These are phyloP conservation scores for Teleogryllus occipitalis DNA, from an alignment of 1,140 invertebrate species.

Conservation along the genomic window DNA sequence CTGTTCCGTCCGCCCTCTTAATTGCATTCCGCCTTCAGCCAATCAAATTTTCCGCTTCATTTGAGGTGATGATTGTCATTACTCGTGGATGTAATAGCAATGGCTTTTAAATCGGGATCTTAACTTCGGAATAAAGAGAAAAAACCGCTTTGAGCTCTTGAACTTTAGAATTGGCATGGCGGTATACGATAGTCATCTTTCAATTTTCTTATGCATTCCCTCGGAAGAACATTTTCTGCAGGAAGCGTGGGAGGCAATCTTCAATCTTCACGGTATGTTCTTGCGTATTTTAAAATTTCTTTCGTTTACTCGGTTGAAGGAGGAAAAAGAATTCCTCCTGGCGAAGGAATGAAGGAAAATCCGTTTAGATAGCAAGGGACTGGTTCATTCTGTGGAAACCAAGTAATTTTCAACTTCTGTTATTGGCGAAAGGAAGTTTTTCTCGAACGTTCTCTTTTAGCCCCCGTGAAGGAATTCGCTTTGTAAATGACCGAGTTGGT, in stretches of 20 bases:
- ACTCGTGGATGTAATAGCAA: neutral
- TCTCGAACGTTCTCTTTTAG: no score
- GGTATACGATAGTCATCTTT: neutral
- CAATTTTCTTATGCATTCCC: constrained; percentile 4
- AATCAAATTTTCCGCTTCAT: neutral
- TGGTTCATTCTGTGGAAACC: neutral
- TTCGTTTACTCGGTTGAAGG: neutral
- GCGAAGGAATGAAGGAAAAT: neutral
- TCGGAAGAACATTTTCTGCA: neutral
- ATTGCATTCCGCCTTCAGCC: neutral
- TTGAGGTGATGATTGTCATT: neutral
- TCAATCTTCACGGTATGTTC: neutral
- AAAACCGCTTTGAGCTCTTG: neutral
- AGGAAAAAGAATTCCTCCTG: neutral
- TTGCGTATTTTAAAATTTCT: neutral
- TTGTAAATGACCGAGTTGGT: no score
- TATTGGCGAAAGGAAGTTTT: neutral
- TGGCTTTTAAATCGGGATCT: neutral
- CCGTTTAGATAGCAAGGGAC: neutral
- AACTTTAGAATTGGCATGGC: neutral
- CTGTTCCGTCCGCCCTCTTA: neutral
- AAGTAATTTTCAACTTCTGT: neutral
- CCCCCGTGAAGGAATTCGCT: no score
- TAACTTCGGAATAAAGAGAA: neutral
- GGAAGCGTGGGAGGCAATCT: neutral